Base-by-base conservation (phyloP, 2,797 vertebrate genomes). In the Urocyon cinereoargenteus region DNA sequence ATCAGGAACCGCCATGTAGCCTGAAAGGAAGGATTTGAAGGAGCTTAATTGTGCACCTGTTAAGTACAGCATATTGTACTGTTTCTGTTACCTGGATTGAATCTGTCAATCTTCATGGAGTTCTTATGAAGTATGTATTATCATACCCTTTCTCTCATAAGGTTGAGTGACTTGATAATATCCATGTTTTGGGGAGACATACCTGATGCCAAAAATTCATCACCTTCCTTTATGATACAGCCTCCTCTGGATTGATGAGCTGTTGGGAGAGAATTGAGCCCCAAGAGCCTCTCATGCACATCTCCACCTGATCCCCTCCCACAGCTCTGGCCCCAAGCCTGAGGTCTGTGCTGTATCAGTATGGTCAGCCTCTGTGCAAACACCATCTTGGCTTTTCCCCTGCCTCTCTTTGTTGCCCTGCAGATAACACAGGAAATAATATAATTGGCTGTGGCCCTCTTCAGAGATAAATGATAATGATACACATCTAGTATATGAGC, bases 391-490 rank as follows among this genome's bases (percentile, higher is more conserved):
- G 64, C 34, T 94, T 64, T 96, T 84, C 85, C 89, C 45, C 53
- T 64, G 26, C 68, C 12, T 79, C 45, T 81, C 28, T 64, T 53
- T 92, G 18, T 82, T 90, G 40, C n/a, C 85, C 90, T 87, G 36
- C n/a, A 86, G 64, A 89, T 77, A 95, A 79, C 31, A 86, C 21
- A 84, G 22, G 18, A 97, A 68, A 62, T 82, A 86, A 59, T 79
- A 45, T 82, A 88, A 95, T 96, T 94, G 82, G 49, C 61, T 31
- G 6, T 49, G 57, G 49, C 26, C 31, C 34, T 64, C 72, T 89
- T 93, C 61, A 53, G 78, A 84, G 95, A 92, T 51, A 85, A 95
- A 86, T 49, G 85, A 81, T 91, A 84, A 86, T 68, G 79, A 85
- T 84, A 90, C 36, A 55, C 51, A 89, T 90, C 91, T 90, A 61